phyloP scores from a whole-genome alignment of 2,888 invertebrate species.

The Eilema depressum region DNA sequence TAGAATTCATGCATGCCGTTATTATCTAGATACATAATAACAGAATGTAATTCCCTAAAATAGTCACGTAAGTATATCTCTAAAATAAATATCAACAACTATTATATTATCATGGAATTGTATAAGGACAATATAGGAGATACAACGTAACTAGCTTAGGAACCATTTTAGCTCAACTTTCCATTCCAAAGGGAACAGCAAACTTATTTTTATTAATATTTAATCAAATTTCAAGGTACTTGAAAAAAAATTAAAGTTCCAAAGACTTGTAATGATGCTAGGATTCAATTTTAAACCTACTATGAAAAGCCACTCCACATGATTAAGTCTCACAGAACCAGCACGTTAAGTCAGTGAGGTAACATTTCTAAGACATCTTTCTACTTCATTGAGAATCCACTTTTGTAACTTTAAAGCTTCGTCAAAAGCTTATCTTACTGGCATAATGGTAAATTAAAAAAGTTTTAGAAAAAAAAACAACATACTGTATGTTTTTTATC shows the following conservation, averaged over 20 bases:
- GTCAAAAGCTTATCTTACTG: not conserved
- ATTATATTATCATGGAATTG: not conserved
- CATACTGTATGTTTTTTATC: not conserved
- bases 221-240: not conserved
- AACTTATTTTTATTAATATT: not conserved
- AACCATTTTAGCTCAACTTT: not conserved
- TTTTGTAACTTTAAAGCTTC: conserved; percentile 16
- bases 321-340: conserved; percentile 12
- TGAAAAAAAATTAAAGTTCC: not conserved
- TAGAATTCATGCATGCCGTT: conserved; percentile 30
- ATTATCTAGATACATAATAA: not conserved
- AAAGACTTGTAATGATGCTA: not conserved
- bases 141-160: not conserved
- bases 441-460: not conserved
- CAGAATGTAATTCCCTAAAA: not conserved
- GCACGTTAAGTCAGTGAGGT: conserved; percentile 8
- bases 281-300: conserved; percentile 5
- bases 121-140: not conserved
- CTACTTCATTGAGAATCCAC: conserved; percentile 20
- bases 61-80: not conserved
- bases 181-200: not conserved
- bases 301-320: conserved; percentile 18
- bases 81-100: not conserved
- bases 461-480: conserved; percentile 5
- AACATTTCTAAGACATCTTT: conserved; percentile 5